These are phyloP conservation scores for Tipula vernalis DNA, from an alignment of 2,888 invertebrate species.

Conservation along the genomic window DNA sequence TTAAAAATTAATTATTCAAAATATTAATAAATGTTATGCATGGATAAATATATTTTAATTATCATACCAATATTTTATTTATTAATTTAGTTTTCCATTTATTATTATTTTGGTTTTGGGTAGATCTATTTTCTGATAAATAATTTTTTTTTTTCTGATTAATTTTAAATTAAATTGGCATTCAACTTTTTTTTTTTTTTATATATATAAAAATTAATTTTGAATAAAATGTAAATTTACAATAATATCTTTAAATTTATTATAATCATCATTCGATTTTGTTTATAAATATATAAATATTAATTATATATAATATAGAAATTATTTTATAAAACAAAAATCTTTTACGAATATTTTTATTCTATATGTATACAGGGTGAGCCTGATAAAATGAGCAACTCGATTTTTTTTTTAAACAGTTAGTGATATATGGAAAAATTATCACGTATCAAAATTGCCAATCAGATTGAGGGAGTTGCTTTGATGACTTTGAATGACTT, in stretches of 20 bases:
- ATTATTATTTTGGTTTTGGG: neutral
- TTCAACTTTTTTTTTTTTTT: neutral
- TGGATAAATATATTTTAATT: neutral
- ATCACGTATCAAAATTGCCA: too few species aligned
- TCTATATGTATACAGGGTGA: too few species aligned
- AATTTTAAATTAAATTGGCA: conserved; percentile 4
- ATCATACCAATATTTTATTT: conserved; percentile 4
- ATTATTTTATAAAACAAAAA: neutral
- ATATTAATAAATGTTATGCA: neutral
- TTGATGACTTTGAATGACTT: too few species aligned
- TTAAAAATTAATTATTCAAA: neutral
- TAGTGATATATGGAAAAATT: too few species aligned
- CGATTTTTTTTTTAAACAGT: too few species aligned
- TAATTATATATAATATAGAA: neutral
- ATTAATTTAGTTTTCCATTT: neutral
- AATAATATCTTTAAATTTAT: neutral
- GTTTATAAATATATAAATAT: neutral
- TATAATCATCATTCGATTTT: neutral
- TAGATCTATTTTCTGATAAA: neutral
- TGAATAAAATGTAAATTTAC: neutral
- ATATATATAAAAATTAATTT: neutral
- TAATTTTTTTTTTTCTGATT: neutral
- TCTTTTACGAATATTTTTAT: neutral
- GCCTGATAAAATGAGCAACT: too few species aligned
- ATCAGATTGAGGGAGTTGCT: too few species aligned